These are phyloP conservation scores for Cataglyphis cursor DNA, from an alignment of 2,888 invertebrate species.

Conservation along the genomic window DNA sequence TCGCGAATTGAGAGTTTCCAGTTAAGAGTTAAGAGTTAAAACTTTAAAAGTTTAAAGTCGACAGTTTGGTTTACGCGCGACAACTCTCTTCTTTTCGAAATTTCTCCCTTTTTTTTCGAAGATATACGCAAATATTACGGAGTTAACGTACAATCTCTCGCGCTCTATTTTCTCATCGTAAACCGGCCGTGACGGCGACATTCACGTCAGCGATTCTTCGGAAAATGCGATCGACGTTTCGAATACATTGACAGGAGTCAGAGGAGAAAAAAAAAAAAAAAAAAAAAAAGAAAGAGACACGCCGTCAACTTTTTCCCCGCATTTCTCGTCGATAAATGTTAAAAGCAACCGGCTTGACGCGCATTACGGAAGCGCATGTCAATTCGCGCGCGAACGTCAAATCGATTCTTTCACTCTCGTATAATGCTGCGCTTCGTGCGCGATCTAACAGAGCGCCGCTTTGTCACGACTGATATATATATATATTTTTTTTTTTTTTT, in stretches of 20 bases:
- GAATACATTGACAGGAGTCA: slow-evolving; percentile 30
- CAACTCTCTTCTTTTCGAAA: not conserved
- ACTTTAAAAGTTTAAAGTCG: not conserved
- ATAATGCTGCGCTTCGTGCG: slow-evolving; percentile 33
- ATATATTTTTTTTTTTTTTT: not conserved
- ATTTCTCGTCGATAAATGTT: slow-evolving; percentile 56
- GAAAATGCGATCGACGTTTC: slow-evolving; percentile 46
- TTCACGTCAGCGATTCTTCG: slow-evolving; percentile 43
- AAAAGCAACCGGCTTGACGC: slow-evolving; percentile 50
- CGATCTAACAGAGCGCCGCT: slow-evolving; percentile 27
- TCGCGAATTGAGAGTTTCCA: slow-evolving; percentile 13
- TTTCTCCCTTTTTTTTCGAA: not conserved
- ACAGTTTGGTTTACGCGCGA: not conserved
- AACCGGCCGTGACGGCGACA: slow-evolving; percentile 16
- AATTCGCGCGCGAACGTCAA: slow-evolving; percentile 50
- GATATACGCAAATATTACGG: not conserved
- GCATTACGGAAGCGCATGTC: slow-evolving; percentile 54
- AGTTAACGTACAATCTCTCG: not conserved
- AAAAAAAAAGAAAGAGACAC: slow-evolving; percentile 6
- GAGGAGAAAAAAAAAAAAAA: slow-evolving; percentile 1
- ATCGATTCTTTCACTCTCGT: slow-evolving; percentile 51
- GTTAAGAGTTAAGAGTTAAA: slow-evolving; percentile 1
- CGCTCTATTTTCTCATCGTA: slow-evolving; percentile 3
- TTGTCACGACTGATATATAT: slow-evolving; percentile 2
- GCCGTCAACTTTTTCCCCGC: slow-evolving; percentile 46